These are phyloP conservation scores for Atethmia centrago DNA, from an alignment of 2,888 invertebrate genomes.

Conservation along the genomic window DNA sequence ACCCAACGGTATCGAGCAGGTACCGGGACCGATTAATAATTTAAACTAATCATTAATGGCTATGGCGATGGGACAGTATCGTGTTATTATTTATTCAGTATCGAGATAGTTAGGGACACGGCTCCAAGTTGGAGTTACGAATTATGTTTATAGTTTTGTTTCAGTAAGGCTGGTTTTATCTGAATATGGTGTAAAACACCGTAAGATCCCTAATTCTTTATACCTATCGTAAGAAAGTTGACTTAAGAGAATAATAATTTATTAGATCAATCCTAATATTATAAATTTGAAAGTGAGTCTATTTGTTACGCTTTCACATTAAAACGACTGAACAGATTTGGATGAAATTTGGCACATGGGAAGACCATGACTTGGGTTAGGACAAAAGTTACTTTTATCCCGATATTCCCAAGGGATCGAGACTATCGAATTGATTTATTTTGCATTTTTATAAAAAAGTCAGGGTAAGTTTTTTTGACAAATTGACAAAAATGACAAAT, in stretches of 20 bases:
- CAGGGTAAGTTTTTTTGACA: background rate
- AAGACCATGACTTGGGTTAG: too few species aligned
- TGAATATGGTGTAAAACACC: background rate
- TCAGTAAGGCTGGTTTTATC: background rate
- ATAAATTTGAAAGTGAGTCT: too few species aligned
- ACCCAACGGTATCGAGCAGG: constrained; percentile 25
- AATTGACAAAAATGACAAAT: background rate
- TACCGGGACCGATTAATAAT: constrained; percentile 40
- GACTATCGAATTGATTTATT: background rate
- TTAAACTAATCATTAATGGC: constrained; percentile 50
- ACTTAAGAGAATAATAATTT: background rate
- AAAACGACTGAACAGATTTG: too few species aligned
- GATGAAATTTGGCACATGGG: too few species aligned
- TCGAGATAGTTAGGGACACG: constrained; percentile 22
- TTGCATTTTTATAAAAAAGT: background rate
- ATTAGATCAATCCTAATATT: too few species aligned
- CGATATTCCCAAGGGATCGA: too few species aligned
- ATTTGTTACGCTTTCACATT: too few species aligned
- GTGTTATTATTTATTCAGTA: constrained; percentile 54
- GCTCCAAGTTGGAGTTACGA: constrained; percentile 4
- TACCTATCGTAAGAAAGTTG: background rate
- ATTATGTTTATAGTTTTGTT: constrained; percentile 22
- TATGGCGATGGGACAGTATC: constrained; percentile 46
- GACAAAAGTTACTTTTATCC: too few species aligned
- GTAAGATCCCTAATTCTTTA: background rate